Evolutionary conservation across 2,888 invertebrate genomes (phyloP).

Genomic region (Clanis bilineata): DNA sequence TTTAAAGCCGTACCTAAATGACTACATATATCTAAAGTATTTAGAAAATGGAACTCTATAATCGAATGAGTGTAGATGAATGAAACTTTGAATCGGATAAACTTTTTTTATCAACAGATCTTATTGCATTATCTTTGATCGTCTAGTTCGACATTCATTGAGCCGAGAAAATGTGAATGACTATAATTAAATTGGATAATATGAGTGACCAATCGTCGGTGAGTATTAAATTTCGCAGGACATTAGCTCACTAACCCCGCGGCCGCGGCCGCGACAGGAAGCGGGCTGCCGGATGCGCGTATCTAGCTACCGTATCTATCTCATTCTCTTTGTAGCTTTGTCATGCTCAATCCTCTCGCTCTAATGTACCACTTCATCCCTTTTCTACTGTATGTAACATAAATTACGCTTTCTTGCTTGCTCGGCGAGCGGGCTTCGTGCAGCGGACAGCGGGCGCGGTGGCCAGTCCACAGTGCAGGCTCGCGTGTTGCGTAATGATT

Average conservation of each 20-base stretch:
- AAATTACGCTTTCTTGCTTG: conserved; percentile 49
- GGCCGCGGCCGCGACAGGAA: conserved; percentile 60
- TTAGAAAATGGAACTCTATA: too few species aligned
- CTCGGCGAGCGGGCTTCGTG: conserved; percentile 19
- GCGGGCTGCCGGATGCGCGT: conserved; percentile 69
- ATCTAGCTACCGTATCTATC: conserved; percentile 76
- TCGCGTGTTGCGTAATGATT: conserved; percentile 70
- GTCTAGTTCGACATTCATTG: not conserved
- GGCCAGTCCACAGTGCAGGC: conserved; percentile 39
- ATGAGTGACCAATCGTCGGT: conserved; percentile 14
- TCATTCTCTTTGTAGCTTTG: conserved; percentile 63
- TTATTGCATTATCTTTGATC: not conserved
- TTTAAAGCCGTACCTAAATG: too few species aligned
- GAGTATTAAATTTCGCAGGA: conserved; percentile 44
- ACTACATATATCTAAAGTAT: too few species aligned
- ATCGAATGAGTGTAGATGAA: too few species aligned
- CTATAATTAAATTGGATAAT: not conserved
- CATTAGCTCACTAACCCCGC: conserved; percentile 39
- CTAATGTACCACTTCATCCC: conserved; percentile 46
- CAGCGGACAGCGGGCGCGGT: not conserved
- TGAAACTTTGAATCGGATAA: not conserved
- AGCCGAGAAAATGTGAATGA: not conserved
- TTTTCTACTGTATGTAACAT: conserved; percentile 41
- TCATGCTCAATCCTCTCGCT: conserved; percentile 58
- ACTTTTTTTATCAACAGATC: not conserved